phyloP scores from a whole-genome alignment of 2,888 invertebrate genomes.

The Notodonta dromedarius region DNA sequence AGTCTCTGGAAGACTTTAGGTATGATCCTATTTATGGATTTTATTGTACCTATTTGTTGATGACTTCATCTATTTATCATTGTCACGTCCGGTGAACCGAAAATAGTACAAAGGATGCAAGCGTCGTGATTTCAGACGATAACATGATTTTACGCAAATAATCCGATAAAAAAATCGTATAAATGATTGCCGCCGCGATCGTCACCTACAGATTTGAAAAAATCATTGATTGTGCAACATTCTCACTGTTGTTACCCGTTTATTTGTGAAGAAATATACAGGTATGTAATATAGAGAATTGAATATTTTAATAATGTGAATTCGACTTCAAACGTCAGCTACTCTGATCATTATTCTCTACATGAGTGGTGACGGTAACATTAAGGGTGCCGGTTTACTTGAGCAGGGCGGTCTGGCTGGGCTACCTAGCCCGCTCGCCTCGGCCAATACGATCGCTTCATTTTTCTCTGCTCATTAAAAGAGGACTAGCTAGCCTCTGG shows the following conservation, averaged over 20 bases:
- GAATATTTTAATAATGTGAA: no score
- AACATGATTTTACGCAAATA: constrained; percentile 23
- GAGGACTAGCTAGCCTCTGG: no score
- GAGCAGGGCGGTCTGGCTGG: no score
- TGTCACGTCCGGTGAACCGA: constrained; percentile 12
- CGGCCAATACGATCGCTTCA: no score
- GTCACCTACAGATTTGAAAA: constrained; percentile 23
- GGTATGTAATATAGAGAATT: background rate
- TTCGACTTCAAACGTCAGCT: no score
- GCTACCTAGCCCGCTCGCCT: no score
- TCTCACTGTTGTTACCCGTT: constrained; percentile 9
- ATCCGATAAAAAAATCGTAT: constrained; percentile 47
- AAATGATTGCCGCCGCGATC: constrained; percentile 30
- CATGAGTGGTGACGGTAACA: no score
- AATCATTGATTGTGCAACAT: constrained; percentile 21
- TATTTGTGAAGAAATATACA: background rate
- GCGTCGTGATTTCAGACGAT: constrained; percentile 29
- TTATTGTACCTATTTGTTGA: background rate
- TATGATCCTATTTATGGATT: no score
- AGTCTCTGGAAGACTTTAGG: no score
- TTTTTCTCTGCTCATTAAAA: no score
- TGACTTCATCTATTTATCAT: constrained; percentile 3
- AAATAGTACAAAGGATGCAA: constrained; percentile 28
- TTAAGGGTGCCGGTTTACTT: no score
- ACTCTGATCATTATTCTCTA: no score